Evolutionary conservation across 2,888 invertebrate species (phyloP).

Genomic region (Selenia dentaria): DNA sequence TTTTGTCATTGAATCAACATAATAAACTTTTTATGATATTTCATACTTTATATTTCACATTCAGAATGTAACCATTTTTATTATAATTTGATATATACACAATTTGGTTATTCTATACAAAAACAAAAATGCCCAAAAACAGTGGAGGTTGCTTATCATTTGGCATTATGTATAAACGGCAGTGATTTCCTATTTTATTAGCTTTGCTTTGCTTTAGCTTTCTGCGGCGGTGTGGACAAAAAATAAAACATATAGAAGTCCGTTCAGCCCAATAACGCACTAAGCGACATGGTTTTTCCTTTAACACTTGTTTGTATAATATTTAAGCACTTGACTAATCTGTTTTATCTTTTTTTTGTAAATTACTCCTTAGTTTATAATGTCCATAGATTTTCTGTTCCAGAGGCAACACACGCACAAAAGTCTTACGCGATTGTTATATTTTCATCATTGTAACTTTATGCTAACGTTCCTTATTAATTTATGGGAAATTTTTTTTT

Average conservation of each 20-base stretch:
- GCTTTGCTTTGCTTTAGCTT: constrained; percentile 83
- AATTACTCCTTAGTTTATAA: constrained; percentile 35
- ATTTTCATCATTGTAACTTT: not conserved
- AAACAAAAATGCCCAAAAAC: constrained; percentile 43
- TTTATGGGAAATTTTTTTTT: too few relatives aligned
- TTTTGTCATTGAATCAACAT: too few relatives aligned
- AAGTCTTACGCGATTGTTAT: not conserved
- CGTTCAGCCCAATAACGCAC: constrained; percentile 59
- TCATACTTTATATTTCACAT: too few relatives aligned
- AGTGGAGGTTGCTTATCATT: constrained; percentile 46
- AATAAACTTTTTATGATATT: too few relatives aligned
- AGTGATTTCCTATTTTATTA: constrained; percentile 32
- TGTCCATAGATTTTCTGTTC: constrained; percentile 35
- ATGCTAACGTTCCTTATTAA: too few relatives aligned
- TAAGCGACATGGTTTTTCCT: constrained; percentile 74
- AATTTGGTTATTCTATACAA: too few relatives aligned
- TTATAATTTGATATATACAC: too few relatives aligned
- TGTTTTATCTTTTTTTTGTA: constrained; percentile 40
- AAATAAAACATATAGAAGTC: constrained; percentile 12
- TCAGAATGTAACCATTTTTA: too few relatives aligned
- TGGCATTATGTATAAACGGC: constrained; percentile 30
- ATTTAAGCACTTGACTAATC: constrained; percentile 74
- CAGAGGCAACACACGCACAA: constrained; percentile 32
- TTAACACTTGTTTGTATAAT: constrained; percentile 82
- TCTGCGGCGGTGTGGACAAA: constrained; percentile 59